Evolutionary conservation across 1,140 invertebrate genomes (phyloP), one percentile per base, ranked within the genome.

Genomic region (Bombus affinis): DNA sequence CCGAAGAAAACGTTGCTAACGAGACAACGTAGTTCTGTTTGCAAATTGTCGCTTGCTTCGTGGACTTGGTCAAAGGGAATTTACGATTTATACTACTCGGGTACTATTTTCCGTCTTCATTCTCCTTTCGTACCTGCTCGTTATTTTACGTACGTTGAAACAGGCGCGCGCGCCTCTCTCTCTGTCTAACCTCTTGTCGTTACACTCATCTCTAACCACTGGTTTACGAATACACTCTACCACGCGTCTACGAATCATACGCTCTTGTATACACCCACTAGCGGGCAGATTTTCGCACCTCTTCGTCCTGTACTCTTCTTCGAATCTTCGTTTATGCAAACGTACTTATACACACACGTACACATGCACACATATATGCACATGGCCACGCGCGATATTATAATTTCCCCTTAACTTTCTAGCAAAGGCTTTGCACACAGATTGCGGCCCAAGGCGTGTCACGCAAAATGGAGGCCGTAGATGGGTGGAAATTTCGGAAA

Each of bases 11-110:
- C 37, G 77, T 71, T 53, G 32, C n/a, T 13, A 74, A 37, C 47
- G 71, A 79, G 57, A 70, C 82, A 79, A 74, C 78, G 70, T 79
- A 57, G 37, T 35, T 76, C 28, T 10, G 18, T 15, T 83, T 42
- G 57, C 57, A 78, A 76, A 78, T 86, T 68, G 85, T 90, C 82
- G 72, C 53, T 77, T 44, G 71, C 57, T 66, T 59, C 59, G 66
- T 44, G 77, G 71, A 83, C n/a, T 72, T 39, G 81, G 81, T 87
- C 91, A 92, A 92, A 91, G 86, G 80, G 90, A 91, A 92, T 91
- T 91, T 85, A 90, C 86, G 89, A 91, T 91, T 86, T 71, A 88
- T 72, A 72, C 75, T 82, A 65, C 79, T 77, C 65, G 35, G 74
- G 74, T 42, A 18, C 22, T 18, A 28, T 37, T 68, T 10, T 75